Base-by-base conservation (phyloP, 1,140 invertebrate species). In the Leucophenga varia region DNA sequence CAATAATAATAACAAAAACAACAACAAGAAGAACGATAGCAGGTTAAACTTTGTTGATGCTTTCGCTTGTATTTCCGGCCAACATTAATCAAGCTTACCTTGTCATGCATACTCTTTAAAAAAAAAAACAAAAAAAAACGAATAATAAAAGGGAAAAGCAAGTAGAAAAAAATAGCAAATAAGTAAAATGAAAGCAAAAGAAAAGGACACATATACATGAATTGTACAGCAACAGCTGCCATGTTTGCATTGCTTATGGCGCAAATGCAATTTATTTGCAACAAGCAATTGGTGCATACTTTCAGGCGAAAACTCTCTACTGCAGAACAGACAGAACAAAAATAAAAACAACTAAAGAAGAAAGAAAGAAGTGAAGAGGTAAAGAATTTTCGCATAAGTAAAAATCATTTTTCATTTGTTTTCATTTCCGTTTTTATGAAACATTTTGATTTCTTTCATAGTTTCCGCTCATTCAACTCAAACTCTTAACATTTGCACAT, bases 361-460 rank as follows among this genome's bases (percentile, higher is more conserved):
- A 5, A 25, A 25, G 22, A 5, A 25, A 25, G 5, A 25, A 25
- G 22, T 10, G 22, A 25, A 25, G 5, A 25, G 10, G 22, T 25
- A 25, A 25, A 55, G 51, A 64, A 58, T 60, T 64, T 60, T 44
- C 43, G 57, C 47, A 64, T 59, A 64, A 61, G 57, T 60, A 57
- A 60, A 64, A 64, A 61, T 64, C 57, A 64, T 64, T 64, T 64
- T 64, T 64, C 61, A 64, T 64, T 64, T 64, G 61, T 64, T 64
- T 64, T 64, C 57, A 64, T 64, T 64, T 64, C 57, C 57, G 57
- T 58, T 64, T n/a, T 49, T 53, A 64, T 60, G 61, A 64, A 55
- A 49, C 51, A 60, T 64, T 64, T 58, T 64, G 61, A 64, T 64
- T 64, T 60, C 55, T 55, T 25, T 49, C 49, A 58, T n/a, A 9